Conservation (phyloP, 2,113 vertebrate genomes). For the Mystacornis crossleyi region DNA sequence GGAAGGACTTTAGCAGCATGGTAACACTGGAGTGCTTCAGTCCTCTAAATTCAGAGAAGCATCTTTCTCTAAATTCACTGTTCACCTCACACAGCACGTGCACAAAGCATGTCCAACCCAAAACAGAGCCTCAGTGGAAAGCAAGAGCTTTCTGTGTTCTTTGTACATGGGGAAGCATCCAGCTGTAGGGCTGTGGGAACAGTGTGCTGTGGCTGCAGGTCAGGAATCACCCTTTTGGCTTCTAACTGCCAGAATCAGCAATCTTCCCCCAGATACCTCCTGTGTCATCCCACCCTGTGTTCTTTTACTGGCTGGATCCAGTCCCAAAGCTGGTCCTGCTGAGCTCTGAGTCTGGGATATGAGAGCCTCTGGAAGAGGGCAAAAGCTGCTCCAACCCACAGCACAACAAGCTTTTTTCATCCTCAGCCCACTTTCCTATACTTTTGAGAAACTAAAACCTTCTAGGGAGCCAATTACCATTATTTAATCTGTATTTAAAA, state of each 20-base stretch:
- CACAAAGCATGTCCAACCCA: background rate
- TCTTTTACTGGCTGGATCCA: background rate
- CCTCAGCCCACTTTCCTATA: background rate
- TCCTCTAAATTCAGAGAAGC: background rate
- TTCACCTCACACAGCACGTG: background rate
- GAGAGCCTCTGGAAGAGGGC: background rate
- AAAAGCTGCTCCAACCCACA: accelerated
- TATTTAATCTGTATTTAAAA: background rate
- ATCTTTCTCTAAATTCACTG: background rate
- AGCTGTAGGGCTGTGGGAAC: background rate
- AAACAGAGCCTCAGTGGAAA: background rate
- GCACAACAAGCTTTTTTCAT: background rate
- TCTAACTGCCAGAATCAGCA: background rate
- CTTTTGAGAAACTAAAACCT: background rate
- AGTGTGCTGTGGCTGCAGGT: background rate
- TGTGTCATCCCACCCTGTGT: background rate
- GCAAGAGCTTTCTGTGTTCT: background rate
- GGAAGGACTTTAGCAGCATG: background rate
- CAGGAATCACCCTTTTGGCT: background rate
- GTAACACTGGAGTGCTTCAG: background rate
- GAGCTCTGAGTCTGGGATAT: background rate
- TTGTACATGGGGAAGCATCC: background rate
- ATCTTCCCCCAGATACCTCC: background rate
- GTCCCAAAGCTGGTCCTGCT: background rate
- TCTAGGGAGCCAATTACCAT: background rate